Base-by-base conservation (phyloP, 2,797 vertebrate genomes). In the Notamacropus eugenii region DNA sequence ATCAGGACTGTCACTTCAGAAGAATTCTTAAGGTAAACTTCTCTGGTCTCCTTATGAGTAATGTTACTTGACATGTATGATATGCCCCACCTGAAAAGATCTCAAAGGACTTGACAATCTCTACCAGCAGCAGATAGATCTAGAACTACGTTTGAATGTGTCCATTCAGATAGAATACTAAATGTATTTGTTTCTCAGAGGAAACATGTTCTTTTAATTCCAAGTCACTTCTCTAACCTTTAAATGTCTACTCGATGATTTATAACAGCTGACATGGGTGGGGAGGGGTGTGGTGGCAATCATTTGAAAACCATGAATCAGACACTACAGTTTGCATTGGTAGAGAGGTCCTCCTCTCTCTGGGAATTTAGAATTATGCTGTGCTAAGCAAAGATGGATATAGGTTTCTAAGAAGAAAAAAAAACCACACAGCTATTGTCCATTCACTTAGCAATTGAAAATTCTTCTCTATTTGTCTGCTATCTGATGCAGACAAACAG, bases 231-330 rank as follows among this genome's bases (percentile, higher is more conserved):
- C 90, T n/a, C 90, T 91, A 54, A 87, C 12, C 9, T 67, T 93
- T 90, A 94, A 92, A 93, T 62, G 55, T 56, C 74, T 94, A 14
- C 46, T 91, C 46, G 55, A 56, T 90, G 34, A 67, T 52, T 93
- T 50, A 28, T 14, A 5, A 54, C 54, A 54, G 10, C 55, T 58
- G 90, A 34, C 62, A 6, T 82, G 93, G 82, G 92, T n/a, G 92
- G 95, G 50, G 91, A 67, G 87, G 92, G 90, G 94, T 0, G 31
- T 96, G 93, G 74, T 5, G 28, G 28, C 95, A 90, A 95, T 96
- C 82, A n/a, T 93, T 96, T 97, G 62, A 96, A 96, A 97, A 82
- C 93, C 27, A 3, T 97, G 98, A 97, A 54, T 97, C 96, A 97
- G 91, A 93, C 90, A 29, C 58, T n/a, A 28, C 0, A 62, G 91